Base-by-base conservation (phyloP, 1,140 invertebrate genomes). In the Drosophila burlai region DNA sequence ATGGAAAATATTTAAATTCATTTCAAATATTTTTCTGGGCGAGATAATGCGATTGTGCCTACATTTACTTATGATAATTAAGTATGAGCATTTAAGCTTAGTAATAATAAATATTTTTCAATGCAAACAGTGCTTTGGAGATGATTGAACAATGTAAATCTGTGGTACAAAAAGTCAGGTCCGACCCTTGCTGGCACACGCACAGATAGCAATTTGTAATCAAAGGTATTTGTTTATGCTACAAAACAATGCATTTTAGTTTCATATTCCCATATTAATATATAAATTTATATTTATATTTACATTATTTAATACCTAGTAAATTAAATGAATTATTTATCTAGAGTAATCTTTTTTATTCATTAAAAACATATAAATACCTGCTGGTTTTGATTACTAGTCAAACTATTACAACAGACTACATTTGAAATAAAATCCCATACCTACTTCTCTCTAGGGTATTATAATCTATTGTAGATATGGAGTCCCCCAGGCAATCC, bases 401-500 rank as follows among this genome's bases (percentile, higher is more conserved):
- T 11, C 18, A 21, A 54, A 34, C n/a, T 36, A 16, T 21, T 21
- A 36, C 2, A 29, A 2, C 49, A 31, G 4, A 52, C 1, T 18
- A 52, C 9, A 50, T 29, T 50, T 29, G 2, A 18, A 18, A 34
- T 34, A 34, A 38, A 38, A 45, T 18, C n/a, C 15, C 15, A 29
- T 21, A 24, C 11, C 42, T 34, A 10, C 29, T 45, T 29, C 16
- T 11, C 29, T 1, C 21, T 24, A 46, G 68, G 36, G 69, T 38
- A 16, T 34, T 11, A 24, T 34, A 62, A 73, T 64, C 29, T 38
- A 50, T 54, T 54, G 47, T 49, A 43, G 61, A 78, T 74, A 61
- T 26, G 10, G 46, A 38, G 64, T 49, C 46, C 64, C 72, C 69
- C 69, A 73, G 71, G 58, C 64, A 86, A 68, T 63, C 77, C 50